phyloP scores from a whole-genome alignment of 2,797 vertebrate species.

The Gastrophryne carolinensis region DNA sequence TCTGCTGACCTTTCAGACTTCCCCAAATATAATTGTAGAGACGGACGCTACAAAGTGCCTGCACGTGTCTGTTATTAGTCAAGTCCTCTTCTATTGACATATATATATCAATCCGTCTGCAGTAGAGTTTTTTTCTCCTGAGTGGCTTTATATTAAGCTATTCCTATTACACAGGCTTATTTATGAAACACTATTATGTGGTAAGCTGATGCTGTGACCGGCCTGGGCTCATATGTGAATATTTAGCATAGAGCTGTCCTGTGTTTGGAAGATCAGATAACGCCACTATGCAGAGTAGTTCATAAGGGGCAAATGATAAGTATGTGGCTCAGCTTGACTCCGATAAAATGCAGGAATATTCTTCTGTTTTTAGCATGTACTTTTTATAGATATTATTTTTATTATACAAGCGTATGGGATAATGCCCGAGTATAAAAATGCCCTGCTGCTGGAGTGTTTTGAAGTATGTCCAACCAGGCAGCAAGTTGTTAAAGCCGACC shows the following conservation, averaged over 20 bases:
- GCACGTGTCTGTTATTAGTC: no score
- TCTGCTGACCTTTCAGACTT: no score
- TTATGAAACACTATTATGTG: neutral
- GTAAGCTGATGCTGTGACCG: neutral
- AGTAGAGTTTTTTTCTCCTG: neutral
- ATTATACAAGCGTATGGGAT: no score
- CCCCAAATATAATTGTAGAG: no score
- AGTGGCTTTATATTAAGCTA: no score
- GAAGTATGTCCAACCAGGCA: no score
- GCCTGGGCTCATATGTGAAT: neutral
- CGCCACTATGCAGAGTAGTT: neutral
- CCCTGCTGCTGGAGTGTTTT: no score
- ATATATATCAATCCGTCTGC: neutral
- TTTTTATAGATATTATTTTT: neutral
- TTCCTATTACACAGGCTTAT: no score
- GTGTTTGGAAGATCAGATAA: slow-evolving; percentile 7
- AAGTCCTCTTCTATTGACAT: no score
- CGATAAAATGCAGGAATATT: neutral
- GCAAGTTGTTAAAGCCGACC: no score
- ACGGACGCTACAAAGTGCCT: no score
- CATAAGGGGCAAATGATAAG: neutral
- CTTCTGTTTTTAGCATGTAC: neutral
- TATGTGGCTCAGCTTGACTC: neutral
- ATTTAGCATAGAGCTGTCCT: neutral
- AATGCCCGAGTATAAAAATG: no score